Base-by-base conservation (phyloP, 2,888 invertebrate genomes). In the Petrolisthes manimaculis region DNA sequence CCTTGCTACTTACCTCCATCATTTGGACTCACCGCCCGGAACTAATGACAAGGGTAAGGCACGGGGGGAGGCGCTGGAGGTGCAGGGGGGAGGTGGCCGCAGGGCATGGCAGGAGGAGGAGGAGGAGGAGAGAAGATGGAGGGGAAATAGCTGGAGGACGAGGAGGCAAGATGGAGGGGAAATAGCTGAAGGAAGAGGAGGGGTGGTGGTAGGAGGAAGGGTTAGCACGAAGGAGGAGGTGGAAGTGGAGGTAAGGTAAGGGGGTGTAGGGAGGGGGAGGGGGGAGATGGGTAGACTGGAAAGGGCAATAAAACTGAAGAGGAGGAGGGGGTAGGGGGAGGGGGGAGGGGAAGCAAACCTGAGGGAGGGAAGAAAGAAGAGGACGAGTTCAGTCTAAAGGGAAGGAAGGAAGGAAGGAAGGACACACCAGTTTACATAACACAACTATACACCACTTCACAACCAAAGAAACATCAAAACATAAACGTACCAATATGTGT, bases 21-120 rank as follows among this genome's bases (percentile, higher is more conserved):
- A 87, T 87, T 87, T 87, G 87, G 87, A 83, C 78, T 79, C 87
- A 87, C 87, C 83, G 83, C 83, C 83, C 87, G 87, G 87, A 87
- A 87, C 87, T 87, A 87, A 87, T 87, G 87, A 87, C 87, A 67
- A 87, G 87, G 87, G 87, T 87, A 87, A 87, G 87, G 87, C 87
- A 87, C 87, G 54, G 79, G 79, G 55, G 87, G 74, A 79, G 79
- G 83, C n/a, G 79, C 79, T 55, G 24, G 79, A 74, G 83, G 83
- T 79, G 83, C 86, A 69, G 81, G 53, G 82, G 83, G 86, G 67
- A 37, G 77, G 77, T 75, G 82, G 69, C 77, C 78, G 78, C 83
- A 24, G 83, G 83, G 86, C 78, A 77, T 53, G 51, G 54, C 51
- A 54, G 55, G 69, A 56, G 80, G 61, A 80, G 54, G 37, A 80